A percentile compares a stretch with the other conserved stretches of the same genome.
phyloP scores from a whole-genome alignment of 2,797 vertebrate species.

The Megaceryle alcyon region DNA sequence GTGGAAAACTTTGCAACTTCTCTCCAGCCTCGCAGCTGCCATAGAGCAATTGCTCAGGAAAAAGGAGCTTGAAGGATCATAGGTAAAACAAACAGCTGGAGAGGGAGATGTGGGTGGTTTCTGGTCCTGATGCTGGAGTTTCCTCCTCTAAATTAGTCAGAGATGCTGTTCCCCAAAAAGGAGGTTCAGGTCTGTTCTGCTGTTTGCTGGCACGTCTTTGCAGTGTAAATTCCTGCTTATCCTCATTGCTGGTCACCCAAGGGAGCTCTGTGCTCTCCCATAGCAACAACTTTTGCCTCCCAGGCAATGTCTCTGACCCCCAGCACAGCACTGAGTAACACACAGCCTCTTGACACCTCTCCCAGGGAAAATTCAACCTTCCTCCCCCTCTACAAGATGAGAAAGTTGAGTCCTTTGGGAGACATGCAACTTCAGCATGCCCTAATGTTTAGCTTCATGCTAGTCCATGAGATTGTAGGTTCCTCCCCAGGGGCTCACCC shows the following conservation, averaged over 20 bases:
- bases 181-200: background rate
- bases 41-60: background rate
- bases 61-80: background rate
- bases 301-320: background rate
- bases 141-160: background rate
- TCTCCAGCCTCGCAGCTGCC: background rate
- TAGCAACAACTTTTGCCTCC: background rate
- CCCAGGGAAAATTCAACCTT: background rate
- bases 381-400: background rate
- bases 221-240: background rate
- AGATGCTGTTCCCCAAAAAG: background rate
- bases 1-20: background rate
- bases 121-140: background rate
- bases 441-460: rapidly evolving
- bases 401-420: background rate
- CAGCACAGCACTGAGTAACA: background rate
- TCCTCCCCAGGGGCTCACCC: background rate
- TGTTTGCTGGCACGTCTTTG: background rate
- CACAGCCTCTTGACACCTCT: background rate
- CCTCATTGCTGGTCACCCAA: background rate
- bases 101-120: background rate
- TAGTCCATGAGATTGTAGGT: background rate
- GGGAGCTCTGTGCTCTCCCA: background rate
- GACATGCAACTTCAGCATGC: background rate
- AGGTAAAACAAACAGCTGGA: background rate